Base-by-base conservation (phyloP, 2,113 vertebrate species). In the Catharus bicknelli region DNA sequence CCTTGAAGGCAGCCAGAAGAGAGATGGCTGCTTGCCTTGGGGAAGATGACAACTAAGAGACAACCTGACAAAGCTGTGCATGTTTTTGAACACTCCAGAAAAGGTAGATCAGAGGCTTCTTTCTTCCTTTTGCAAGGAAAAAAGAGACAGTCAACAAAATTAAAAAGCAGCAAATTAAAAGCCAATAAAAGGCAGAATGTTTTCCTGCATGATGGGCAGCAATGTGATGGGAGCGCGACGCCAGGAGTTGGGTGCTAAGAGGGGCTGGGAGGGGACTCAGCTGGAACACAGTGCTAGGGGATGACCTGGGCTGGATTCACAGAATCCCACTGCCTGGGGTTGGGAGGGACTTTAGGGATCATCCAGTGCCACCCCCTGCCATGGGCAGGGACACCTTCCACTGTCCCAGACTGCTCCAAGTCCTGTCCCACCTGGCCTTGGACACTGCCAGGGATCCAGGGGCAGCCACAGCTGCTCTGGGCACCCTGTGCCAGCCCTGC, bases 161-260 rank as follows among this genome's bases (percentile, higher is more conserved):
- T 66, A 87, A 93, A 92, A 94, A 86, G 83, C 90, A 89, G 81
- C 54, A 76, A 87, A 95, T 96, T 82, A 92, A 82, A 96, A 94
- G 83, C n/a, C 54, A 68, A 4, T 73, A 58, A 96, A 86, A 91
- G 59, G 72, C 23, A 74, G 51, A 79, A 43, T 63, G 42, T 91
- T 64, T 26, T 57, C 32, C 23, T 58, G 79, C 16, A 1, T 82
- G 82, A 82, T 61, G 91, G 86, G 64, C 91, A 69, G 47, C 4
- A 8, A 14, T 53, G 48, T 87, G 61, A 76, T 9, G 36, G 69
- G 87, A 77, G 30, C 0, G 0, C 0, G 6, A 32, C 2, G 1
- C 34, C 69, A 40, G 7, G 74, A 72, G 36, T 1, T 0, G 7
- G 43, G 53, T 10, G 45, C 79, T 72, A 1, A 8, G n/a, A 5